Evolutionary conservation across 2,888 invertebrate genomes (phyloP).

Genomic region (Xestia ashworthii): DNA sequence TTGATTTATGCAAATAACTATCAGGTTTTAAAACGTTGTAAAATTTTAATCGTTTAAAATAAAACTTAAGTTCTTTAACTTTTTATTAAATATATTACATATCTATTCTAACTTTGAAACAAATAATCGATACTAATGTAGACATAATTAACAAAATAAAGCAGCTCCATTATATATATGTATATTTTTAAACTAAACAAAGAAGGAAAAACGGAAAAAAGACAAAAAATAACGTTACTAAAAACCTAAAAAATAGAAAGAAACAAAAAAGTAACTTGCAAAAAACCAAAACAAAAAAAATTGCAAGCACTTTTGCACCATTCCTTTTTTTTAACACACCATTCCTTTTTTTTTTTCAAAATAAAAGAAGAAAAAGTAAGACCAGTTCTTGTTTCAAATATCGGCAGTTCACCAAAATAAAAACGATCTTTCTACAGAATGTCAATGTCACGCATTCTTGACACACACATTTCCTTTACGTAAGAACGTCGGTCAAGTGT

Average conservation of each 20-base stretch:
- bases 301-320: not conserved
- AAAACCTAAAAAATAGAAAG: not conserved
- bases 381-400: not conserved
- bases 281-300: not conserved
- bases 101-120: not conserved
- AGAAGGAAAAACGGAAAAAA: not conserved
- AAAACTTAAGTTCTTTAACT: no score
- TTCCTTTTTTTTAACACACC: not conserved
- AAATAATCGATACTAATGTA: not conserved
- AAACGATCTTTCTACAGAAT: conserved; percentile 4
- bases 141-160: not conserved
- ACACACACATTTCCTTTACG: conserved; percentile 20
- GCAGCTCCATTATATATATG: not conserved
- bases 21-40: not conserved
- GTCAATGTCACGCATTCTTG: conserved; percentile 30
- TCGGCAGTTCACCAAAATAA: not conserved
- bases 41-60: no score
- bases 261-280: no score
- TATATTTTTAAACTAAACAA: no score
- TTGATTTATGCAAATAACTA: no score
- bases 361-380: not conserved
- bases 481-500: not conserved
- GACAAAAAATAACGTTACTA: no score
- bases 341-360: not conserved
- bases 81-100: no score